A percentile compares a stretch with the other conserved stretches of the same genome.
Conservation (phyloP, 92 coral and sea anemone species). For the Desmophyllum pertusum region DNA sequence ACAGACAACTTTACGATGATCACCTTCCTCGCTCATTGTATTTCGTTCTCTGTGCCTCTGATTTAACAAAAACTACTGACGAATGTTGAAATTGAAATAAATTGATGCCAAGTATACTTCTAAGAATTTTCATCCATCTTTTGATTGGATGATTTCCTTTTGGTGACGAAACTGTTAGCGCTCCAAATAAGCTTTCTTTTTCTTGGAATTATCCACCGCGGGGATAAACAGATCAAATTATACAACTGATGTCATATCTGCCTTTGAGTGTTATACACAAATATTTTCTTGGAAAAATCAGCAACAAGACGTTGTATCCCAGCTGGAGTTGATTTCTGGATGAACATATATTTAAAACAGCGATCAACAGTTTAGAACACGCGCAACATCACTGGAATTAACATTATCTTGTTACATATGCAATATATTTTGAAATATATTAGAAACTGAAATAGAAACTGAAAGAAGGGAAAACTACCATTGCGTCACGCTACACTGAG, state of each 20-base stretch:
- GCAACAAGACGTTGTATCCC: too few species aligned
- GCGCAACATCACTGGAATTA: neutral
- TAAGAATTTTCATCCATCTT: neutral
- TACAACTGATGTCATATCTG: neutral
- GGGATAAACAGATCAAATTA: neutral
- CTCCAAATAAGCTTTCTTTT: neutral
- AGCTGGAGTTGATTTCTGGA: too few species aligned
- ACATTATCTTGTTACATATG: neutral
- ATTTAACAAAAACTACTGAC: neutral
- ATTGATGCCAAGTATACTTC: neutral
- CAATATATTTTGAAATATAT: neutral
- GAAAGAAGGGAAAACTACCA: neutral
- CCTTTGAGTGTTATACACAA: neutral
- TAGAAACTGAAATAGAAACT: neutral
- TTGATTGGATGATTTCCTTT: constrained; percentile 19
- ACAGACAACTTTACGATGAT: constrained; percentile 65
- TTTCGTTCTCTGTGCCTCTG: neutral
- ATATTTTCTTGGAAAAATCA: too few species aligned
- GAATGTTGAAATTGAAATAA: constrained; percentile 7
- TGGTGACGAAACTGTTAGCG: constrained; percentile 4
- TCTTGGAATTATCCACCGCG: constrained; percentile 3
- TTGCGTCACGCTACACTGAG: neutral
- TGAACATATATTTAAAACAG: neutral
- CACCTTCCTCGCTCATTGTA: constrained; percentile 29
- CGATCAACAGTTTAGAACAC: neutral